phyloP scores from a whole-genome alignment of 2,113 vertebrate species.

The Nettapus auritus region DNA sequence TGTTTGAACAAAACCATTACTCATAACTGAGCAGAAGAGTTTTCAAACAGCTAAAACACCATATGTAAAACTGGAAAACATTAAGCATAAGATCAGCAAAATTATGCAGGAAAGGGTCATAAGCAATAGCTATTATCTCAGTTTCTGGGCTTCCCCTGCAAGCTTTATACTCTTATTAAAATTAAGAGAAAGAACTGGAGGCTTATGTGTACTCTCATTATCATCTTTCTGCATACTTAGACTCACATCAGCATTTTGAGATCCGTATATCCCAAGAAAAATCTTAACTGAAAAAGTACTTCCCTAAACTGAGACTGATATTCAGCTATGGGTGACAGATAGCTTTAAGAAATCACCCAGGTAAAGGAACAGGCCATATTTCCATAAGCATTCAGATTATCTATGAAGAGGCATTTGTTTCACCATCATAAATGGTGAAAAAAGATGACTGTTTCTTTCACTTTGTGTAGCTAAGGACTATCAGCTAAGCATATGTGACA shows the following conservation, averaged over 20 bases:
- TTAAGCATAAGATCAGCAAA: neutral
- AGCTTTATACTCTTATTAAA: neutral
- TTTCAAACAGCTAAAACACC: neutral
- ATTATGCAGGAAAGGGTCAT: neutral
- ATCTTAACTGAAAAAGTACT: neutral
- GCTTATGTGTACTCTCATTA: neutral
- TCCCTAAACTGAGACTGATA: neutral
- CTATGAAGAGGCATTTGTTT: neutral
- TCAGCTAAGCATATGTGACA: too few species aligned
- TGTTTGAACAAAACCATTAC: neutral
- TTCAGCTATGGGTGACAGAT: fast-evolving
- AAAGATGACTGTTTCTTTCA: neutral
- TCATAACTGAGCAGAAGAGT: neutral
- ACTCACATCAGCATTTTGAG: neutral
- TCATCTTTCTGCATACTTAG: neutral
- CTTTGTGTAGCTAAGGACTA: neutral
- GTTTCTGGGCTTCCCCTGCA: neutral
- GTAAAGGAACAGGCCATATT: neutral
- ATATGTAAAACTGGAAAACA: neutral
- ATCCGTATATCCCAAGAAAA: neutral
- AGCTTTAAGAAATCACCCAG: neutral
- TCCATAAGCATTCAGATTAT: neutral
- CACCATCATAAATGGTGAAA: neutral
- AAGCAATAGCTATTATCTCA: neutral
- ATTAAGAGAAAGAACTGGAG: neutral